Percentiles rank a stretch among this genome's conserved stretches.
phyloP scores from a whole-genome alignment of 2,888 invertebrate genomes.

The Ferdinandea cuprea region DNA sequence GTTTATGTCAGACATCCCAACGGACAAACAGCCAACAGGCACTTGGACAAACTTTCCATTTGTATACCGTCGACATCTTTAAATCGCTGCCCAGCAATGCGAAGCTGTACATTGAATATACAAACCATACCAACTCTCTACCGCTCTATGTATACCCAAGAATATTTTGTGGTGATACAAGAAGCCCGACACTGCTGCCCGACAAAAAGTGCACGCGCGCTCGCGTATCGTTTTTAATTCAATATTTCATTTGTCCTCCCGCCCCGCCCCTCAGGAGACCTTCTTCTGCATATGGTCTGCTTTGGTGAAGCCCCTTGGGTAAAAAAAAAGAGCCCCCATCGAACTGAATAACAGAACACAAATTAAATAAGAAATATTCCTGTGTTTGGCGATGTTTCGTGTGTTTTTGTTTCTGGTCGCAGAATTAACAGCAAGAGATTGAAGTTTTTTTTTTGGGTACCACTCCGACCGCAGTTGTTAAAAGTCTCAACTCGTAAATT shows the following conservation, averaged over 20 bases:
- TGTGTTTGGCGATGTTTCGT: conserved; percentile 64
- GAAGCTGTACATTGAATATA: conserved; percentile 42
- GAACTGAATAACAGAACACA: conserved; percentile 56
- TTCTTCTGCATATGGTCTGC: conserved; percentile 1
- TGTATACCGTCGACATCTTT: conserved; percentile 62
- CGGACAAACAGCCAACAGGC: conserved; percentile 67
- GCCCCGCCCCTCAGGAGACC: conserved; percentile 22
- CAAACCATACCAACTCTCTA: conserved; percentile 46
- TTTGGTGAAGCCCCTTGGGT: too few species aligned
- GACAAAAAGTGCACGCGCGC: conserved; percentile 64
- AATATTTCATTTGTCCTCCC: conserved; percentile 71
- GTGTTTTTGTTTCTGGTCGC: conserved; percentile 60
- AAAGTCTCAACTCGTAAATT: conserved; percentile 76
- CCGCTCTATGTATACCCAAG: conserved; percentile 29
- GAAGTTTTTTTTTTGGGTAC: conserved; percentile 36
- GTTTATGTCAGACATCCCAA: conserved; percentile 65
- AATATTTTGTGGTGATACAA: neutral
- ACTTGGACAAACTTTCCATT: conserved; percentile 71
- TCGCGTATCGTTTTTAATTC: conserved; percentile 73
- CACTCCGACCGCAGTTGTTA: conserved; percentile 52
- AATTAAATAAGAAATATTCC: conserved; percentile 73
- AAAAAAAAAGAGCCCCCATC: conserved; percentile 16
- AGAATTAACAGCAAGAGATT: conserved; percentile 61
- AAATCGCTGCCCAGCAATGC: conserved; percentile 68
- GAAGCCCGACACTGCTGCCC: conserved; percentile 31